Evolutionary conservation across 2,797 vertebrate species (phyloP).

Genomic region (Cuniculus paca): DNA sequence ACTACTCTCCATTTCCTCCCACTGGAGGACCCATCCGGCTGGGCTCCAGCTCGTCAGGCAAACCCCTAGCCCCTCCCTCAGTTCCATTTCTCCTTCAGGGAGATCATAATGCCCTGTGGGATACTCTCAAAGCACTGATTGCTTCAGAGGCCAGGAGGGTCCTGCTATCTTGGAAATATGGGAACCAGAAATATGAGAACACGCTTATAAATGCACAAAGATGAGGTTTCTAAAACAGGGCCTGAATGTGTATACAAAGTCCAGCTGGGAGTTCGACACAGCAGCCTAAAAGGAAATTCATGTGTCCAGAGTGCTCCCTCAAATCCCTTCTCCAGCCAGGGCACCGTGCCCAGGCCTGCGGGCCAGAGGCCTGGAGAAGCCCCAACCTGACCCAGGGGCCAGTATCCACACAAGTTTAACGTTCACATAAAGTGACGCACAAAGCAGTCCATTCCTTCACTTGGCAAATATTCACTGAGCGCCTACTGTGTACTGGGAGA

Average conservation of each 20-base stretch:
- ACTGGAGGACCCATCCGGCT: neutral
- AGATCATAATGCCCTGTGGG: neutral
- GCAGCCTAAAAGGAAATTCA: neutral
- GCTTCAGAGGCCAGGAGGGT: neutral
- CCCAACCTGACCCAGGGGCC: neutral
- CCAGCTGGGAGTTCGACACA: neutral
- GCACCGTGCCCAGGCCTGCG: neutral
- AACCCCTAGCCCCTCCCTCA: rapidly evolving
- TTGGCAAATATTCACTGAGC: neutral
- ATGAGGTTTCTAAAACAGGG: neutral
- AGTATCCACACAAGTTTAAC: neutral
- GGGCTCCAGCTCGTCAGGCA: neutral
- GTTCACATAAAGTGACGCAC: neutral
- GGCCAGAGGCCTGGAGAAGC: neutral
- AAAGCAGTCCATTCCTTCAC: neutral
- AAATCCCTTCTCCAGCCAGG: neutral
- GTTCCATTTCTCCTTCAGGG: neutral
- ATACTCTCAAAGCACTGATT: neutral
- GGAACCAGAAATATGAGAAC: neutral
- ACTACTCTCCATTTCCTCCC: neutral
- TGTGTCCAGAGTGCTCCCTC: neutral
- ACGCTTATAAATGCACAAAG: neutral
- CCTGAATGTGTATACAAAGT: neutral
- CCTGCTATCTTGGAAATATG: neutral
- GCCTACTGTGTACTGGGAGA: neutral